Conservation (phyloP, 2,888 invertebrate genomes). For the Trachelus iudaicus region DNA sequence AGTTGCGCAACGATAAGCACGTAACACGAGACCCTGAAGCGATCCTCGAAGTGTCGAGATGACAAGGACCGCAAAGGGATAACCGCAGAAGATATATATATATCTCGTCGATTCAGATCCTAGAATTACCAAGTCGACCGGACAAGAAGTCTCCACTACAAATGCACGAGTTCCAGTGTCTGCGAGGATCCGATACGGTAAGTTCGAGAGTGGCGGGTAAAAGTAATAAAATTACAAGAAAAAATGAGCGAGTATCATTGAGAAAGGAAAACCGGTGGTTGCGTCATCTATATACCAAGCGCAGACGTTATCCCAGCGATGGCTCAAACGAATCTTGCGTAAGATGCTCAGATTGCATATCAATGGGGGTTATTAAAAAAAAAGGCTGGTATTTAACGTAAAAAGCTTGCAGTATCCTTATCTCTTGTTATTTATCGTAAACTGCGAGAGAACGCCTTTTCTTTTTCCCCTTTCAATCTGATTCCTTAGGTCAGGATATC, state of each 20-base stretch:
- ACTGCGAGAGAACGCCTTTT: background rate
- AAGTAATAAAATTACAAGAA: background rate
- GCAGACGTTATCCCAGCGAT: background rate
- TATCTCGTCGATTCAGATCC: slow-evolving; percentile 34
- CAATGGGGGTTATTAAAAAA: background rate
- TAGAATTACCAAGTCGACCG: slow-evolving; percentile 27
- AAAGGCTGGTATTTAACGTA: background rate
- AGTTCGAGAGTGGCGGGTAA: background rate
- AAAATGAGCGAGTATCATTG: background rate
- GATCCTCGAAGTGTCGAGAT: background rate
- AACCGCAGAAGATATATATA: slow-evolving; percentile 36
- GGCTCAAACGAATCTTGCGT: background rate
- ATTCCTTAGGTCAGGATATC: background rate
- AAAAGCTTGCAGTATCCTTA: background rate
- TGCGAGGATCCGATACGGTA: background rate
- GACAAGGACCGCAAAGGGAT: slow-evolving; percentile 33
- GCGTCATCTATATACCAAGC: background rate
- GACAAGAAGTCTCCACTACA: background rate
- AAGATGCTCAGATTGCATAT: background rate
- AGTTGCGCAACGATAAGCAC: slow-evolving; percentile 11
- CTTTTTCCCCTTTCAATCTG: background rate
- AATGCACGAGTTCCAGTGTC: background rate
- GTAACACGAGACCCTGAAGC: slow-evolving; percentile 32
- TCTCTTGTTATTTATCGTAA: background rate
- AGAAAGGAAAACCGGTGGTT: slow-evolving; percentile 16